These are phyloP conservation scores for Diaphora mendica DNA, from an alignment of 2,888 invertebrate genomes.

Conservation along the genomic window DNA sequence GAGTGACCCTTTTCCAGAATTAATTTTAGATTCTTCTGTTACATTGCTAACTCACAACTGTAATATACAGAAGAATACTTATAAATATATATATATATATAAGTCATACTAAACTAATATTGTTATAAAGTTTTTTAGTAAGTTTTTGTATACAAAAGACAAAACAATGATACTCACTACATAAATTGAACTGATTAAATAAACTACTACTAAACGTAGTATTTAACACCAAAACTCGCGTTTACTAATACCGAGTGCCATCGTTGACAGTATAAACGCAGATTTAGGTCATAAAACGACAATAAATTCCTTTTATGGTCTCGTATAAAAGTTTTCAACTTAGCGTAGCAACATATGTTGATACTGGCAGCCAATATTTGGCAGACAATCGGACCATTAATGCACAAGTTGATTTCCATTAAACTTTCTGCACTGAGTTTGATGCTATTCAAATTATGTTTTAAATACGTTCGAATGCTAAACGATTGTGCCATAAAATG, in stretches of 20 bases:
- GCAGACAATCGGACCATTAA: conserved; percentile 35
- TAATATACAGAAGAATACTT: too few relatives aligned
- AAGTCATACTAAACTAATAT: too few relatives aligned
- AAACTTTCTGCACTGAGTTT: conserved; percentile 29
- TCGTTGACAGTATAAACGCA: conserved; percentile 44
- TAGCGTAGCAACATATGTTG: conserved; percentile 34
- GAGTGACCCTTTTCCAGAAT: too few relatives aligned
- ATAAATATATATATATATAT: too few relatives aligned
- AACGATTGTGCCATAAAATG: neutral
- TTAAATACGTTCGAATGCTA: neutral
- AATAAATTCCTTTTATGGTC: conserved; percentile 56
- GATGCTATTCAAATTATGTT: neutral
- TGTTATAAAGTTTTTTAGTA: too few relatives aligned
- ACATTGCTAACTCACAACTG: too few relatives aligned
- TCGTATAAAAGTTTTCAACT: conserved; percentile 52
- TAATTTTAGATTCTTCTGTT: too few relatives aligned
- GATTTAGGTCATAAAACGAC: conserved; percentile 55
- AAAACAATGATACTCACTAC: neutral
- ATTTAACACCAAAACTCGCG: neutral
- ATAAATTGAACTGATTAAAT: neutral
- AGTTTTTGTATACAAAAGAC: neutral
- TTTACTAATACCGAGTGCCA: neutral
- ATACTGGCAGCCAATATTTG: conserved; percentile 39
- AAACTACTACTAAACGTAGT: neutral
- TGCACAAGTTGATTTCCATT: conserved; percentile 27